These are phyloP conservation scores for Epinephelus coioides DNA, from an alignment of 2,797 vertebrate species.

Conservation along the genomic window DNA sequence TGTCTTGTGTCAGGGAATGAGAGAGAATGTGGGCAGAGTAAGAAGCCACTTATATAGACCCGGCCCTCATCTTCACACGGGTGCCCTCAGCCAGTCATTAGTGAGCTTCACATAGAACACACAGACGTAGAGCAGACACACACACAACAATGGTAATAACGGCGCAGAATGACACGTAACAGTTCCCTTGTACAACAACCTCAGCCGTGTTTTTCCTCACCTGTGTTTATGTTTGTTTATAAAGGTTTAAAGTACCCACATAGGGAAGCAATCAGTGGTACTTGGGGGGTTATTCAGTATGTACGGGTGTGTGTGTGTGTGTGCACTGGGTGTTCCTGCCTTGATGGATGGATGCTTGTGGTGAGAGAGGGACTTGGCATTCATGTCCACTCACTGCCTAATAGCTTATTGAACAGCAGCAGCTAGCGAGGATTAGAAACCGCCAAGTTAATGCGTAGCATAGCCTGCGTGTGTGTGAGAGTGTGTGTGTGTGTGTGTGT, in stretches of 20 bases:
- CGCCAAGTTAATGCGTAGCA: conserved; percentile 72
- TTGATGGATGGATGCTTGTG: conserved; percentile 81
- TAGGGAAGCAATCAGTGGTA: conserved; percentile 23
- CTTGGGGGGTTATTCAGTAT: conserved; percentile 38
- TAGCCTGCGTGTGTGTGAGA: conserved; percentile 4
- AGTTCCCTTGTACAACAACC: background rate
- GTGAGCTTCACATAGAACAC: background rate
- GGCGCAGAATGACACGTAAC: no score
- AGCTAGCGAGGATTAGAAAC: conserved; percentile 84
- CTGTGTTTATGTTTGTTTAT: conserved; percentile 22
- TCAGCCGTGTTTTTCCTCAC: conserved; percentile 1
- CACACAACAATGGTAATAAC: no score
- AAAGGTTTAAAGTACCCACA: conserved; percentile 33
- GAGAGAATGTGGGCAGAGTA: background rate
- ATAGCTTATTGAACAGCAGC: conserved; percentile 86
- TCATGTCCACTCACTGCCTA: conserved; percentile 83
- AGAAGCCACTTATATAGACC: background rate
- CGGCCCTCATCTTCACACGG: background rate
- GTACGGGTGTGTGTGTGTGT: conserved; percentile 30
- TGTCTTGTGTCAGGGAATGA: no score
- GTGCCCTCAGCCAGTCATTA: background rate
- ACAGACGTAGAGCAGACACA: no score
- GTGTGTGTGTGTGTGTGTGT: conserved; percentile 20
- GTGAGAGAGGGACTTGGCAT: conserved; percentile 81
- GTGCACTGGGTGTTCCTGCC: conserved; percentile 51